These are phyloP conservation scores for Nudaria mundana DNA, from an alignment of 2,888 invertebrate genomes.

Conservation along the genomic window DNA sequence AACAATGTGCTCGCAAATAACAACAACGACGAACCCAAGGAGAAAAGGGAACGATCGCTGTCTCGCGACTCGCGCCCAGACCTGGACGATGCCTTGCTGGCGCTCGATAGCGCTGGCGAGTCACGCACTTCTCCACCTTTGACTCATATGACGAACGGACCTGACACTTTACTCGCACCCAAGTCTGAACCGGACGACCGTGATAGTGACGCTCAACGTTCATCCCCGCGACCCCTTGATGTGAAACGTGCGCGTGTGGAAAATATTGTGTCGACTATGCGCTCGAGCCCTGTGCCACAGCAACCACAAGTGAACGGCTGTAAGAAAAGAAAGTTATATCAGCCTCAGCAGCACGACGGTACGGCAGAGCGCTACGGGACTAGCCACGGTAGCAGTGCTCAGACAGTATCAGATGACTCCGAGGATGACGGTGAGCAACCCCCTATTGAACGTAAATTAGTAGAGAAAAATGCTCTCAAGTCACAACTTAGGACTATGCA, in stretches of 20 bases:
- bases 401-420: constrained; percentile 83
- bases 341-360: constrained; percentile 95
- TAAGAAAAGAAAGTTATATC: constrained; percentile 97
- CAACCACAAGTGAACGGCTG: constrained; percentile 93
- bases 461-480: constrained; percentile 92
- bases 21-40: constrained; percentile 80
- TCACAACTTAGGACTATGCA: constrained; percentile 93
- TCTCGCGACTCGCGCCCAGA: constrained; percentile 84
- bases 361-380: constrained; percentile 82
- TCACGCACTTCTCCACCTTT: constrained; percentile 79
- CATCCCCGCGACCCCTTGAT: constrained; percentile 84
- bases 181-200: constrained; percentile 85
- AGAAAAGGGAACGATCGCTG: constrained; percentile 81
- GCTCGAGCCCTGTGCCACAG: constrained; percentile 90
- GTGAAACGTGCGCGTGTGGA: constrained; percentile 96
- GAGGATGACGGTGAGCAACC: constrained; percentile 89
- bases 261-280: constrained; percentile 96
- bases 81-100: constrained; percentile 82
- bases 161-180: constrained; percentile 81
- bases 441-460: constrained; percentile 91
- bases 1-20: constrained; percentile 81
- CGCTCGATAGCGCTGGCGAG: constrained; percentile 79
- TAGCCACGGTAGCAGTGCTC: constrained; percentile 73
- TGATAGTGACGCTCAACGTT: constrained; percentile 82
- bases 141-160: constrained; percentile 65